Percentiles rank a stretch among this genome's conserved stretches.
Evolutionary conservation across 2,113 vertebrate genomes (phyloP).

Genomic region (Porphyrio hochstetteri): DNA sequence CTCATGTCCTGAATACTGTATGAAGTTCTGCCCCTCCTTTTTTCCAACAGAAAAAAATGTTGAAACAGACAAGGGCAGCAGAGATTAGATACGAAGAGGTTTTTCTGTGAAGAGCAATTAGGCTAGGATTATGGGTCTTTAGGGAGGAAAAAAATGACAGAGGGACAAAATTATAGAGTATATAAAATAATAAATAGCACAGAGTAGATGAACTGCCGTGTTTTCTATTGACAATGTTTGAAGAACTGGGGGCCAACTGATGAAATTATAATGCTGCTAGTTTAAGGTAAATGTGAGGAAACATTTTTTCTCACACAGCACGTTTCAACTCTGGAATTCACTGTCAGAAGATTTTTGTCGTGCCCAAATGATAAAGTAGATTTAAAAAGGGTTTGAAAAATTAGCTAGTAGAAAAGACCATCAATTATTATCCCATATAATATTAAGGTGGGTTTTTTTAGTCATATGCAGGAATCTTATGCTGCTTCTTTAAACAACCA

Average conservation of each 20-base stretch:
- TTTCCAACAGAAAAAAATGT: not conserved
- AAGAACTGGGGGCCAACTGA: not conserved
- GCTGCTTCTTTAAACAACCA: not conserved
- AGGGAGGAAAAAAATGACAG: not conserved
- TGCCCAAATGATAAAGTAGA: not conserved
- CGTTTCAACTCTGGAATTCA: not conserved
- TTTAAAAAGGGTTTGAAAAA: not conserved
- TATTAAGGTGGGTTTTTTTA: not conserved
- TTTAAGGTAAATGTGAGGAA: not conserved
- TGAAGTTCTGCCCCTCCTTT: not conserved
- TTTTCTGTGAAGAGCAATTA: conserved; percentile 30
- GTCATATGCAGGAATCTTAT: not conserved
- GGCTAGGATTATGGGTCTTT: not conserved
- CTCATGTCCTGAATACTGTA: not conserved
- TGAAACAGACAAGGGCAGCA: not conserved
- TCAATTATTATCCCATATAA: not conserved
- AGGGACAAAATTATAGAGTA: not conserved
- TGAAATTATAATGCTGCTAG: not conserved
- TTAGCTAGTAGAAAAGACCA: not conserved
- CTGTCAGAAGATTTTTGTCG: not conserved
- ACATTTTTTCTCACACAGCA: not conserved
- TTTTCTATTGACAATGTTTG: not conserved
- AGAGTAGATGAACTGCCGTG: not conserved
- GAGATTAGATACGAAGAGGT: not conserved
- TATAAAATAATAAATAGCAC: not conserved